These are phyloP conservation scores for Ailurus styani DNA, from an alignment of 2,113 vertebrate species.

Conservation along the genomic window DNA sequence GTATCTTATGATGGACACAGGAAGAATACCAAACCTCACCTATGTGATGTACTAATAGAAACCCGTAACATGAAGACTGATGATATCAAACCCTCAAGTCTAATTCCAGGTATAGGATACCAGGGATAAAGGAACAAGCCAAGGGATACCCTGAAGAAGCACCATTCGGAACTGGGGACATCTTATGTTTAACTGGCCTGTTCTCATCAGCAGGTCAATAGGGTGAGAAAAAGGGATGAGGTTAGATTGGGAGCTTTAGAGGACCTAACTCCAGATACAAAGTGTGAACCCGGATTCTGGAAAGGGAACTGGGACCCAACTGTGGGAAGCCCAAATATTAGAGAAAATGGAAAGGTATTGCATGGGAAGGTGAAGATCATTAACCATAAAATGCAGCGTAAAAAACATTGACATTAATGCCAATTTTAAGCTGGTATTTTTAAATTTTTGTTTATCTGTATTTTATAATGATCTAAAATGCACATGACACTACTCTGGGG, in stretches of 20 bases:
- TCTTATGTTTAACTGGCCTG: not conserved
- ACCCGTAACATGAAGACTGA: not conserved
- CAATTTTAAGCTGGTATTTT: not conserved
- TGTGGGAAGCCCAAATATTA: not conserved
- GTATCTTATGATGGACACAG: not conserved
- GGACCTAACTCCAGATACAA: not conserved
- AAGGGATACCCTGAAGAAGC: not conserved
- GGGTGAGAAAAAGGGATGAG: not conserved
- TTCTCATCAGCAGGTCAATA: not conserved
- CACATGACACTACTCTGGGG: not conserved
- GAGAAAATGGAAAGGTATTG: not conserved
- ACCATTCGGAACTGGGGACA: not conserved
- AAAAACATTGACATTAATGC: not conserved
- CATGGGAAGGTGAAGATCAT: not conserved
- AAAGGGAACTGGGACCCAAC: not conserved
- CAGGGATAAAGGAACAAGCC: not conserved
- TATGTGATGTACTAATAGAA: not conserved
- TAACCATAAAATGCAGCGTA: not conserved
- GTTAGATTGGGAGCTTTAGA: not conserved
- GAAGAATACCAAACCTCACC: not conserved
- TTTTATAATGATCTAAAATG: not conserved
- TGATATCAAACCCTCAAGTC: not conserved
- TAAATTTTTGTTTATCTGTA: not conserved
- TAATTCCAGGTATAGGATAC: not conserved
- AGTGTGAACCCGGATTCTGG: not conserved